Percentiles rank a stretch among this genome's conserved stretches.
phyloP scores from a whole-genome alignment of 2,888 invertebrate species.

The Calameuta pallipes region DNA sequence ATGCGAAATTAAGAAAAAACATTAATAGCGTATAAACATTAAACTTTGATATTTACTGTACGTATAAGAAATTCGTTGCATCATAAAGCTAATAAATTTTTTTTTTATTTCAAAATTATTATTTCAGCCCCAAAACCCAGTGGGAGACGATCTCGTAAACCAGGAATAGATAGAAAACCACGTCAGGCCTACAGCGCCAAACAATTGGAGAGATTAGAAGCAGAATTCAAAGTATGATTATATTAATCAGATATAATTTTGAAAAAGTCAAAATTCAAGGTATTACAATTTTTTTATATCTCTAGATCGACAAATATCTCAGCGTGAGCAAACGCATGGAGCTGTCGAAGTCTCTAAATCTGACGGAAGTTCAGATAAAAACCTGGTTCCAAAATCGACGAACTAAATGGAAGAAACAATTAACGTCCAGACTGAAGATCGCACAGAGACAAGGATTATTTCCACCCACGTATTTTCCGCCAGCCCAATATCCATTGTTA shows the following conservation, averaged over 20 bases:
- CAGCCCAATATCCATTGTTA: conserved; percentile 72
- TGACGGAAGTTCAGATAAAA: conserved; percentile 96
- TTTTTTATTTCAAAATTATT: not conserved
- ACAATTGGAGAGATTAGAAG: conserved; percentile 90
- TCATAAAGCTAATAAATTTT: not conserved
- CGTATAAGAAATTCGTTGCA: not conserved
- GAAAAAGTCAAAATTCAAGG: not conserved
- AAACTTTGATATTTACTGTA: not conserved
- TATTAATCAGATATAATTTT: not conserved
- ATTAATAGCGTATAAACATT: not conserved
- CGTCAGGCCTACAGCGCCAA: conserved; percentile 96
- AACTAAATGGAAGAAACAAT: conserved; percentile 97
- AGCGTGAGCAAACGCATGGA: conserved; percentile 97
- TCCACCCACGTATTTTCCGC: conserved; percentile 76
- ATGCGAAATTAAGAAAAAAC: not conserved
- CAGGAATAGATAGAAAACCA: conserved; percentile 92
- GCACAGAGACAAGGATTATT: conserved; percentile 88
- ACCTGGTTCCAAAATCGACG: conserved; percentile 97
- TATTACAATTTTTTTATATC: conserved; percentile 14
- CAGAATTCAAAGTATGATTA: conserved; percentile 84
- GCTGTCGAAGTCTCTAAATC: conserved; percentile 85
- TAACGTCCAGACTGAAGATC: conserved; percentile 89
- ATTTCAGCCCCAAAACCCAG: conserved; percentile 82
- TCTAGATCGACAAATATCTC: conserved; percentile 89
- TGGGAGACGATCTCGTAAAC: conserved; percentile 84